Evolutionary conservation across 2,888 invertebrate genomes (phyloP), one percentile per base, ranked within the genome.

Genomic region (Elegia similella): DNA sequence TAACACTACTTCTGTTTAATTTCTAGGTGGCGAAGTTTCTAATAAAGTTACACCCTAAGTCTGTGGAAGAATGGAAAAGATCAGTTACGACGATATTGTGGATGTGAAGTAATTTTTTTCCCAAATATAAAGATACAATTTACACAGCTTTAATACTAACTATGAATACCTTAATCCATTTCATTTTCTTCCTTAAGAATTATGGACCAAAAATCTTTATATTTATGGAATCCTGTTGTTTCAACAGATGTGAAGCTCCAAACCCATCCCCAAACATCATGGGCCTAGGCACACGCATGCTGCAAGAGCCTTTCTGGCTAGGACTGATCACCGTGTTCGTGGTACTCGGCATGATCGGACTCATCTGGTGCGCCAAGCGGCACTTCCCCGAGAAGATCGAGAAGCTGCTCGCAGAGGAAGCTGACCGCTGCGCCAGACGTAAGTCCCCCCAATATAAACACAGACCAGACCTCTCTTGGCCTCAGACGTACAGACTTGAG

Each of bases 261-360:
- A 94, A 95, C 69, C 89, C 90, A 0, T 80, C 83, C 0, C 89
- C 90, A 1, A 86, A 87, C 59, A 89, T 90, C 60, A 81, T 88
- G 17, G 80, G 90, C 5, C 88, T 97, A 15, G 96, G 96, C 8
- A 94, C 96, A 67, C 90, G 96, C 29, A 96, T 97, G 95, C 88
- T 97, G 32, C 95, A 96, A 69, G 97, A 97, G 78, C 97, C 97
- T 0, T 97, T 97, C 82, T 97, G 97, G 97, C 90, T 97, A 46
- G 97, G 97, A 0, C 92, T 97, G 42, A 95, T 97, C 78, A 96
- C 97, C 0, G 96, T 97, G 0, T 95, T 95, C 70, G 93, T 95
- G 8, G 96, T 97, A 0, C 92, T 97, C 70, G 94, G 94, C 54
- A 92, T 95, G 62, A 95, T 97, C 65, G 96, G 96, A 13, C 87